phyloP scores from a whole-genome alignment of 92 coral and sea anemone genomes.

The Umimayanthus kanabou region DNA sequence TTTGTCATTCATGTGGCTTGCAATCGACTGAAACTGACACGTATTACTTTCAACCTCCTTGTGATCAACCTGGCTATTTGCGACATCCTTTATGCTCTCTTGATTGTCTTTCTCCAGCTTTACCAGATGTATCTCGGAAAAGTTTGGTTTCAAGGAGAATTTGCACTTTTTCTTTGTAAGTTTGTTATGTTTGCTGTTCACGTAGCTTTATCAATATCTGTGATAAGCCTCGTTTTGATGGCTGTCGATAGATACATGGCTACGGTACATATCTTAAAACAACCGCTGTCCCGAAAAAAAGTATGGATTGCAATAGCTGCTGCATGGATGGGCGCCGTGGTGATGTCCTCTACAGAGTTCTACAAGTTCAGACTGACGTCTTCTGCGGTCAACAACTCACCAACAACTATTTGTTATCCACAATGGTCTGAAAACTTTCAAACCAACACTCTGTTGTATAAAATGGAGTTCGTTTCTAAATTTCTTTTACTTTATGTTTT shows the following conservation, averaged over 20 bases:
- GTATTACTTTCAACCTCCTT: neutral
- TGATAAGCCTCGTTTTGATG: neutral
- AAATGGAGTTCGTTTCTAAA: slow-evolving; percentile 18
- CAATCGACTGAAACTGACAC: neutral
- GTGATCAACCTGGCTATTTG: slow-evolving; percentile 7
- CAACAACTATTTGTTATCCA: slow-evolving; percentile 5
- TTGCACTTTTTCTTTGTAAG: slow-evolving; percentile 4
- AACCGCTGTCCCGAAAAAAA: neutral
- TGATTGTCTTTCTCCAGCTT: neutral
- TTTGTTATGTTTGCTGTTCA: slow-evolving; percentile 6
- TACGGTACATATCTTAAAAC: neutral
- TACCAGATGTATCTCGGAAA: neutral
- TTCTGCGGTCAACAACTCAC: neutral
- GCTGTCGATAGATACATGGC: slow-evolving; percentile 5
- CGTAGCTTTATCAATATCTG: neutral
- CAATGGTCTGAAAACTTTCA: neutral
- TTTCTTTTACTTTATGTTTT: neutral
- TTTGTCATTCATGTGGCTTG: slow-evolving; percentile 6
- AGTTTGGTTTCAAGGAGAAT: slow-evolving; percentile 6
- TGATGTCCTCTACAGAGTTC: neutral
- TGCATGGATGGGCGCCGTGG: neutral
- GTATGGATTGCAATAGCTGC: neutral
- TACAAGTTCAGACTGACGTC: slow-evolving; percentile 2
- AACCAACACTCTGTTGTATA: neutral
- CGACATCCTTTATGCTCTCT: neutral